These are phyloP conservation scores for Psylliodes chrysocephalus DNA, from an alignment of 2,888 invertebrate species.

Conservation along the genomic window DNA sequence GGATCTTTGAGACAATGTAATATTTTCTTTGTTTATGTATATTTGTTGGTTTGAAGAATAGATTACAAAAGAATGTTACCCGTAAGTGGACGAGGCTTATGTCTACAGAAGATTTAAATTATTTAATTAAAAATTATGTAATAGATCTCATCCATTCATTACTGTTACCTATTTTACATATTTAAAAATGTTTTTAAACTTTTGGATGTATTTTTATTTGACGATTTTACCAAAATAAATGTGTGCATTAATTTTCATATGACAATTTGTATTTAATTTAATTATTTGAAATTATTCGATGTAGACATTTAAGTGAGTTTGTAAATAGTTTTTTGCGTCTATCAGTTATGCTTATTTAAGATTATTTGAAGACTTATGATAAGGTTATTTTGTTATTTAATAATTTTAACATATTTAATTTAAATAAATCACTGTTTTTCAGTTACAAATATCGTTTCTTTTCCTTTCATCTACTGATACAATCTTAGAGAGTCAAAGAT, in stretches of 20 bases:
- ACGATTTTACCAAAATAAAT: not conserved
- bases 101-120: too few species aligned
- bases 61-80: not conserved
- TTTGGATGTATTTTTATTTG: too few species aligned
- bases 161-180: too few species aligned
- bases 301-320: slow-evolving; percentile 13
- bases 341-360: slow-evolving; percentile 43
- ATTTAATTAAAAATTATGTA: too few species aligned
- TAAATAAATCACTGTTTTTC: slow-evolving; percentile 43
- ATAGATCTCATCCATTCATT: too few species aligned
- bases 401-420: slow-evolving; percentile 43
- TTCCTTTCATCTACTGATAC: too few species aligned
- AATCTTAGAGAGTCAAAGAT: too few species aligned
- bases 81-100: not conserved
- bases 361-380: slow-evolving; percentile 33
- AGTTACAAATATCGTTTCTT: slow-evolving; percentile 12
- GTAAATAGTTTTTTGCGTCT: slow-evolving; percentile 16
- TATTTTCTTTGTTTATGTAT: not conserved
- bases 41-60: not conserved
- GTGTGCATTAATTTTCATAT: not conserved
- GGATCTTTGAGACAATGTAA: too few species aligned
- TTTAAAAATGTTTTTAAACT: too few species aligned
- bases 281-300: not conserved
- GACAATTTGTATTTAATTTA: not conserved
- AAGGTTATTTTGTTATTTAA: slow-evolving; percentile 49